These are phyloP conservation scores for Petrocephalus zakoni DNA, from an alignment of 2,113 vertebrate species.

Conservation along the genomic window DNA sequence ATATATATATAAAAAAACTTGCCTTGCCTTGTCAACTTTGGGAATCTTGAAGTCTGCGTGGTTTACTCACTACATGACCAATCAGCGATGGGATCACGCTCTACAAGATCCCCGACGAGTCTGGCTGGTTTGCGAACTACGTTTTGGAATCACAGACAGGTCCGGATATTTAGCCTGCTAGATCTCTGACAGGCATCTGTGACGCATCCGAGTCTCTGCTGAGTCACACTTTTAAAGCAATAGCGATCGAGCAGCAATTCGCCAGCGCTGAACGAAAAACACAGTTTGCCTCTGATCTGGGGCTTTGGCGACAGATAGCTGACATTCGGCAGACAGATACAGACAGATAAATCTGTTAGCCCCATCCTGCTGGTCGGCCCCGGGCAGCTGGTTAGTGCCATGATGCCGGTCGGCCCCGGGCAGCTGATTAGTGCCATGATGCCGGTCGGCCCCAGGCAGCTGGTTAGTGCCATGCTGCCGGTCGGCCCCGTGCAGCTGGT, in stretches of 20 bases:
- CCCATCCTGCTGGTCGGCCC: too few relatives aligned
- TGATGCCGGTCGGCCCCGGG: too few relatives aligned
- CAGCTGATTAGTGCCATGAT: too few relatives aligned
- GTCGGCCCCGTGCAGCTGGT: too few relatives aligned
- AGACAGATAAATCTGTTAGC: too few relatives aligned
- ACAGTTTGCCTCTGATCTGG: neutral
- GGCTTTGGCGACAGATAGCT: neutral
- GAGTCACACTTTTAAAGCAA: neutral
- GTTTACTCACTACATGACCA: neutral
- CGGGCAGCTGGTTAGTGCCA: too few relatives aligned
- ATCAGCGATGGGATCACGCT: neutral
- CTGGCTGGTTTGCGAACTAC: neutral
- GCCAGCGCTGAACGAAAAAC: neutral
- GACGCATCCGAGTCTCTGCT: neutral
- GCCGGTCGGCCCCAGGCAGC: too few relatives aligned
- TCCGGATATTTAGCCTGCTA: neutral
- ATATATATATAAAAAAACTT: too few relatives aligned
- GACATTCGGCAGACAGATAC: neutral
- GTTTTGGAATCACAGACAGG: neutral
- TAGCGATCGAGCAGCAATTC: neutral
- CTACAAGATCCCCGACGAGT: neutral
- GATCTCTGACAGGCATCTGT: neutral
- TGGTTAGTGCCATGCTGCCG: too few relatives aligned
- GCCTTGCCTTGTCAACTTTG: neutral
- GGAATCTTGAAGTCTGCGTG: neutral